These are phyloP conservation scores for Drosophila sordidula DNA, from an alignment of 2,888 invertebrate genomes.

Conservation along the genomic window DNA sequence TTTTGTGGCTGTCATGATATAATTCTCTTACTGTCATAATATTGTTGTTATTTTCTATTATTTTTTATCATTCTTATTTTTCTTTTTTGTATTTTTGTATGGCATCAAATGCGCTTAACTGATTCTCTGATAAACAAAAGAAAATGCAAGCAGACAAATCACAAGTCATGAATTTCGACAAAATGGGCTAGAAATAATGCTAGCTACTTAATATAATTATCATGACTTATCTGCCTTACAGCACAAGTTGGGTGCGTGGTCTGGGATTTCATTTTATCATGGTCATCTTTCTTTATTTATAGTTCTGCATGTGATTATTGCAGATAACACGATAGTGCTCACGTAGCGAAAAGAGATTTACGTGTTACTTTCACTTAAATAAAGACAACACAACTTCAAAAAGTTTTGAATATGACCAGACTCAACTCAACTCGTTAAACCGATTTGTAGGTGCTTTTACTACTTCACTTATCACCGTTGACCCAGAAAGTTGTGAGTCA, in stretches of 20 bases:
- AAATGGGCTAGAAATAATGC: constrained; percentile 22
- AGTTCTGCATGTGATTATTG: constrained; percentile 5
- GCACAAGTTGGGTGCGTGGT: not conserved
- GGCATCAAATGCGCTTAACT: constrained; percentile 62
- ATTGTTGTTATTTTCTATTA: constrained; percentile 31
- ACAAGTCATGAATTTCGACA: constrained; percentile 35
- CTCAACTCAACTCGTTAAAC: constrained; percentile 9
- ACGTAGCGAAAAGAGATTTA: constrained; percentile 23
- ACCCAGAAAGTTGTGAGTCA: constrained; percentile 9
- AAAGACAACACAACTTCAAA: constrained; percentile 7
- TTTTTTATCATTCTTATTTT: constrained; percentile 19
- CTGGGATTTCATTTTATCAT: constrained; percentile 16
- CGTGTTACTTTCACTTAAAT: constrained; percentile 43
- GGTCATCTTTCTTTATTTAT: constrained; percentile 14
- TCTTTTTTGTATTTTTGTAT: constrained; percentile 18
- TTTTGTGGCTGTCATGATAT: constrained; percentile 29
- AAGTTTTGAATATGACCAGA: constrained; percentile 17
- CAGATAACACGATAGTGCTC: constrained; percentile 5
- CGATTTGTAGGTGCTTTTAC: constrained; percentile 7
- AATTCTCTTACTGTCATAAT: constrained; percentile 54
- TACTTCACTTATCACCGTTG: constrained; percentile 11
- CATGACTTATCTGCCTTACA: constrained; percentile 13
- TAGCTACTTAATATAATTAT: constrained; percentile 18
- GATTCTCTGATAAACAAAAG: constrained; percentile 31
- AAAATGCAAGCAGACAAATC: constrained; percentile 33